Percentiles rank a stretch among this genome's conserved stretches.
Evolutionary conservation across 1,140 invertebrate genomes (phyloP).

Genomic region (Drusus annulatus): DNA sequence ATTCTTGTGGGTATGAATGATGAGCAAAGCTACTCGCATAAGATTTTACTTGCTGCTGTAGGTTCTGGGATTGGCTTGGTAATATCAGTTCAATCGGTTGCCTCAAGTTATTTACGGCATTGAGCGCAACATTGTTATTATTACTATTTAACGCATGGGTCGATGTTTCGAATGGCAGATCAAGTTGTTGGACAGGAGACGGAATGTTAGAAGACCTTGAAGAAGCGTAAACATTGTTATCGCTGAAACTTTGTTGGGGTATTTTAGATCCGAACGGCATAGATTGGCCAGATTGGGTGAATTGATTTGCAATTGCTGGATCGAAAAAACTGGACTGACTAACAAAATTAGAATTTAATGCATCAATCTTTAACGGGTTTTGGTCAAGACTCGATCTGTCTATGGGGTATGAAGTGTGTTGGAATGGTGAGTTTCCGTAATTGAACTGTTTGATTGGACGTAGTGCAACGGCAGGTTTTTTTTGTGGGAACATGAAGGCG

Average conservation of each 20-base stretch:
- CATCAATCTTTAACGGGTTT: too few relatives aligned
- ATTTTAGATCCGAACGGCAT: conserved; percentile 25
- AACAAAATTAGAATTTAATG: background rate
- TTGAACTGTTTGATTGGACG: conserved; percentile 24
- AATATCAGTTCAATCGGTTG: conserved; percentile 9
- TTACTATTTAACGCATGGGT: background rate
- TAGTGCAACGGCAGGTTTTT: background rate
- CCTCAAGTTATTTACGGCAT: background rate
- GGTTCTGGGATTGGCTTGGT: conserved; percentile 4
- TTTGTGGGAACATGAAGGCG: background rate
- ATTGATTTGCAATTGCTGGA: conserved; percentile 7
- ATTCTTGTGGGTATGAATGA: conserved; percentile 56
- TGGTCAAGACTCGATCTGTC: conserved; percentile 12
- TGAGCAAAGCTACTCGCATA: conserved; percentile 15
- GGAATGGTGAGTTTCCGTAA: background rate
- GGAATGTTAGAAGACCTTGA: conserved; percentile 5
- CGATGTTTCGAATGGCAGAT: background rate
- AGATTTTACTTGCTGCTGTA: background rate
- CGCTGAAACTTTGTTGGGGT: background rate
- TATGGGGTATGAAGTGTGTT: background rate
- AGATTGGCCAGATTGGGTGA: background rate
- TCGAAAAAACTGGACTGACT: background rate
- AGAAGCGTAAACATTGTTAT: background rate
- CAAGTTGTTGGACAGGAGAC: background rate
- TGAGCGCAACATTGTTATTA: background rate